phyloP scores from a whole-genome alignment of 2,797 vertebrate species.

The Anabacerthia variegaticeps region DNA sequence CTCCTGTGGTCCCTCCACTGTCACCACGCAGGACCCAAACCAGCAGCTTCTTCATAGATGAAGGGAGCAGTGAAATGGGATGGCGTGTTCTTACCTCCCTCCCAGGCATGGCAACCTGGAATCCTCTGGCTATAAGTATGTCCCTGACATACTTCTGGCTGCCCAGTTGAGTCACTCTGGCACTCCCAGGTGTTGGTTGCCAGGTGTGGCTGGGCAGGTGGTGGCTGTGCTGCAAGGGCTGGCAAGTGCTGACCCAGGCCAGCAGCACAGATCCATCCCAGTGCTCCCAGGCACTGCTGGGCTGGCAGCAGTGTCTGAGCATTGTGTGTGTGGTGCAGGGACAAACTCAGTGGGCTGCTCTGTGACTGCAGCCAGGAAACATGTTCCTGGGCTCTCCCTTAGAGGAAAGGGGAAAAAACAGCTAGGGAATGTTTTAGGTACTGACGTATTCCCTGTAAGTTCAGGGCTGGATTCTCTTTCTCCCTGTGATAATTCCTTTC shows the following conservation, averaged over 20 bases:
- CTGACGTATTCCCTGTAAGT: not conserved
- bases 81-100: not conserved
- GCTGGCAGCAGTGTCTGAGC: not conserved
- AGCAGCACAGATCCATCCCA: fast-evolving
- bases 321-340: not conserved
- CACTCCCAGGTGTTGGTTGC: not conserved
- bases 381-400: not conserved
- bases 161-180: fast-evolving
- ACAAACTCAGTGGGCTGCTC: not conserved
- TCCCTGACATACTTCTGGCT: not conserved
- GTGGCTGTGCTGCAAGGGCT: not conserved
- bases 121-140: not conserved
- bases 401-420: not conserved
- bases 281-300: not conserved
- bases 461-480: not conserved
- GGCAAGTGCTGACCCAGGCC: not conserved
- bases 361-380: not conserved
- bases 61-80: not conserved
- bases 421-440: not conserved
- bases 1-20: not conserved
- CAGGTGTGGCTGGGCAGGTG: not conserved
- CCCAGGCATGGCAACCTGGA: not conserved
- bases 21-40: fast-evolving
- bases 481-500: not conserved
- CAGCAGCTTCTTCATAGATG: not conserved